Percentiles rank a stretch among this genome's conserved stretches.
Evolutionary conservation across 30 jellyfish, hydroid and myxozoan genomes (phyloP).

Genomic region (Hydractinia symbiolongicarpus): DNA sequence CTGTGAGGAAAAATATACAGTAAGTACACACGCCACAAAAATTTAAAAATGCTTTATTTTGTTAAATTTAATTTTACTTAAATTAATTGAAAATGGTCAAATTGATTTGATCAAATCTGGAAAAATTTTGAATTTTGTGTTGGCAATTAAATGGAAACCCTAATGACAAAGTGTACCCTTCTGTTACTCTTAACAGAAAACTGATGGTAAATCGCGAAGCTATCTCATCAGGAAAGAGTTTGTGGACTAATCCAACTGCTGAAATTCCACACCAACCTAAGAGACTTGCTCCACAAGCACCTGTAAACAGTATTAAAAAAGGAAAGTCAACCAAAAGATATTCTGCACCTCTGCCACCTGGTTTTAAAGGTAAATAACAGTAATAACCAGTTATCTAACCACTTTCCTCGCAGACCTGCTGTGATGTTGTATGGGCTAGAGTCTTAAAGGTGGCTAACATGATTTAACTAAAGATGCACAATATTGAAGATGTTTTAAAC

Average conservation of each 20-base stretch:
- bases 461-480: no score
- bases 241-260: constrained; percentile 32
- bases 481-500: no score
- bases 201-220: neutral
- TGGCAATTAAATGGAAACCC: no score
- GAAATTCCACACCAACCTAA: constrained; percentile 73
- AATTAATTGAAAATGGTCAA: no score
- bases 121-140: no score
- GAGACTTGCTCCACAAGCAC: constrained; percentile 63
- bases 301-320: constrained; percentile 1
- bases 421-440: no score
- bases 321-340: constrained; percentile 31
- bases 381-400: no score
- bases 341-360: constrained; percentile 41
- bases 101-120: no score
- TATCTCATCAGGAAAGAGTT: constrained; percentile 3
- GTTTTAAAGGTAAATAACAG: neutral
- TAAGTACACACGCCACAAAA: constrained; percentile 19
- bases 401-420: no score
- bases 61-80: no score
- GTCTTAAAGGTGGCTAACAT: no score
- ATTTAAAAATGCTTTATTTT: neutral
- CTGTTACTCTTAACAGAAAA: neutral
- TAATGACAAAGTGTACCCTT: no score
- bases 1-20: constrained; percentile 63